Evolutionary conservation across 2,797 vertebrate species (phyloP), one percentile per base, ranked within the genome.

Genomic region (Anableps anableps): DNA sequence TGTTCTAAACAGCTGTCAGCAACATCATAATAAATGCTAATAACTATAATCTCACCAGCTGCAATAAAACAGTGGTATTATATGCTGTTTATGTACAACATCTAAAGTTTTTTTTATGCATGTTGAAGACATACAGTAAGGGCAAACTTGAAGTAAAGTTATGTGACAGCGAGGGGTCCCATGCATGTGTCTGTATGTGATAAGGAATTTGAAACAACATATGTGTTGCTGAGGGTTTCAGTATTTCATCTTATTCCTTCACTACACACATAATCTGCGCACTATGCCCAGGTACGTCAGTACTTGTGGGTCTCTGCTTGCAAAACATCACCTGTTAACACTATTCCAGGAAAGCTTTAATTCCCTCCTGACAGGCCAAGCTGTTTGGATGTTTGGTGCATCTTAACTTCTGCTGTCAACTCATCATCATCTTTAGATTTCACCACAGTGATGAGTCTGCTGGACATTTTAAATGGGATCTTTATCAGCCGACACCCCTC

Each of bases 301-400:
- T 26, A 55, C 75, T 50, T 38, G 29, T 34, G 13, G 75, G n/a
- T 58, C 62, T 72, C 47, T 60, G 31, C 29, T 31, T 48, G 29
- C 11, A 58, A 45, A 73, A 73, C 76, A 64, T 79, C 74, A 77
- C 47, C 80, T 80, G 72, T 72, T 84, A 50, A 77, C 81, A 62
- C 68, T 60, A 9, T 87, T 83, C 26, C 29, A 34, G 66, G 62
- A 86, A 85, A 81, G 48, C 2, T 76, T n/a, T 51, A 86, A 82
- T 79, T 89, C 77, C 82, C 76, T 29, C 34, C 64, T 23, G 80
- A 23, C 19, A 3, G 9, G 0, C 31, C 31, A 6, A 85, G 87
- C 62, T 82, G 87, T 62, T 83, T 77, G 72, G 41, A 72, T 66
- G 77, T 66, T 19, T 62, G n/a, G 1, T 5, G 51, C 23, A 36